Base-by-base conservation (phyloP, 2,888 invertebrate species). In the Gerris lacustris region DNA sequence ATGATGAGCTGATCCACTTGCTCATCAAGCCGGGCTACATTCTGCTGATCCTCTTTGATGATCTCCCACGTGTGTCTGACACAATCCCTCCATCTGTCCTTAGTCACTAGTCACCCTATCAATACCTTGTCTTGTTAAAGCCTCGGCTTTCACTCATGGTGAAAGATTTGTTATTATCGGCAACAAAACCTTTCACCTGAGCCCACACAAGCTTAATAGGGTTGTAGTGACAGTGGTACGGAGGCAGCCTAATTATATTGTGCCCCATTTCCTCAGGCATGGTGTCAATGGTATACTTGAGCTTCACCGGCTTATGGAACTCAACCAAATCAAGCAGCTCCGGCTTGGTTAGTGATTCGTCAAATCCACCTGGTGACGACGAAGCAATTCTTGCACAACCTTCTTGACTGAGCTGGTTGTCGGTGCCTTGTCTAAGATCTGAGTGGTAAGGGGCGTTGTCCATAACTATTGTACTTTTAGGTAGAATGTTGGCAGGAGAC, bases 311-410 rank as follows among this genome's bases (percentile, higher is more conserved):
- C 71, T 76, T 76, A 63, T 76, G 66, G 15, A 63, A 45, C 71
- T 74, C 72, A 15, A 75, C 73, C 63, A 75, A 55, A 47, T 71
- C 69, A n/a, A 75, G 70, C 15, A 77, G 67, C 72, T 77, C 75
- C 6, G 72, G 70, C 67, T 76, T 76, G n/a, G 18, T 44, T 45
- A 18, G 4, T 2, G 6, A 6, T 43, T 18, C 7, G 44, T 45
- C 6, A 69, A 63, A 63, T 44, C 45, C 44, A 55, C 5, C 15
- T 55, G 9, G 55, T 55, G 9, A 55, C 55, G 9, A 9, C 15
- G 5, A 11, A 55, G 15, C 55, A 1, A 55, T 15, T 11, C 11
- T 1, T 55, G 55, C 5, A 55, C 5, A 55, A 11, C 55, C 9
- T 9, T 15, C 55, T 55, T 55, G 9, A 5, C 1, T 2, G 55